Evolutionary conservation across 2,113 vertebrate species (phyloP), one percentile per base, ranked within the genome.

Genomic region (Lethenteron reissneri): DNA sequence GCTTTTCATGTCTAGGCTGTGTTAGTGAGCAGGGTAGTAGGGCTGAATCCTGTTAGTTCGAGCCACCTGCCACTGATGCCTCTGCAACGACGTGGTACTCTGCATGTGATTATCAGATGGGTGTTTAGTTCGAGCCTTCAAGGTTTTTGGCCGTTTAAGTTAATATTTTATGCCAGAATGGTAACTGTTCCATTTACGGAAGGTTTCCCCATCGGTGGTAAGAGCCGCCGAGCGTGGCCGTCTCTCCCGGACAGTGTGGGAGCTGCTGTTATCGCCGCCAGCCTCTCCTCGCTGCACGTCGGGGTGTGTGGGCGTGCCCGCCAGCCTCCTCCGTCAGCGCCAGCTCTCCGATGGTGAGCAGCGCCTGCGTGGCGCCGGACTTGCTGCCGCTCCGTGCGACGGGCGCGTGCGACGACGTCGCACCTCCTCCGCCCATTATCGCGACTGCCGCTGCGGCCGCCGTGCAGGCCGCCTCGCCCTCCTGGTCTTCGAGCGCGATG

Each of bases 401-500:
- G 79, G 3, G 74, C 71, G 57, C 79, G 74, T 14, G 14, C 9
- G 0, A 76, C 76, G 68, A 79, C 75, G 10, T 81, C 74, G 72
- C 82, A 11, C n/a, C 64, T 9, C n/a, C 21, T 17, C n/a, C 11
- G 8, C 9, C 21, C 11, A 11, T 21, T 21, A 68, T 21, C n/a
- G 64, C 64, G 9, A 11, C 21, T 3, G 64, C n/a, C 25, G 64
- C n/a, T 17, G 64, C n/a, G 9, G 64, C 25, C n/a, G 64, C n/a
- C 64, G 64, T 80, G 76, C 58, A 81, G 56, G 76, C 82, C 79
- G 78, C 79, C 70, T 71, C 64, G 2, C 77, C 17, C 3, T 80
- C 82, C 56, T 88, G 85, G 2, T 92, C 91, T 77, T 96, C 92
- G 0, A 83, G 58, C 1, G 85, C 85, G 76, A 92, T 87, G 71